A percentile compares a stretch with the other conserved stretches of the same genome.
Conservation (phyloP, 2,113 vertebrate genomes). For the Dinomys branickii region DNA sequence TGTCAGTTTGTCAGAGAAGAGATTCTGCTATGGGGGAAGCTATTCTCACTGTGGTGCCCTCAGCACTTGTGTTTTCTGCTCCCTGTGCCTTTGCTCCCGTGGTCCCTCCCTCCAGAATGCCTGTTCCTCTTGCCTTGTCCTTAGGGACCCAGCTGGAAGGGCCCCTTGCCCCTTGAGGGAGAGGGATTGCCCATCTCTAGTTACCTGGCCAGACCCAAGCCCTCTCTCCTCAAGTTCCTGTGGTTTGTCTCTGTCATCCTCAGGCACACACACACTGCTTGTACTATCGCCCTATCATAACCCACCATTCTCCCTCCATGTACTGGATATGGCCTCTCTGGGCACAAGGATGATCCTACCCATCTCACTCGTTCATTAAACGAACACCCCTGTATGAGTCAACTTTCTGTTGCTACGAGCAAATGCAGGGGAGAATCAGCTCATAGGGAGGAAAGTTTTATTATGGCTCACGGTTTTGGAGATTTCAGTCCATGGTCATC, state of each 20-base stretch:
- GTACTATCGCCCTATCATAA: fast-evolving
- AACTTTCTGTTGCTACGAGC: background rate
- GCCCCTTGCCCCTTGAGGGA: fast-evolving
- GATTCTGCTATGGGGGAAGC: fast-evolving
- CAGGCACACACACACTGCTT: fast-evolving
- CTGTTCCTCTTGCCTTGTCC: background rate
- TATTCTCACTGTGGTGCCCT: fast-evolving
- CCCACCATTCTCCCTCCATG: fast-evolving
- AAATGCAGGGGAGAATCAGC: background rate
- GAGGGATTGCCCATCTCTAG: background rate
- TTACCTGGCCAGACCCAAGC: fast-evolving
- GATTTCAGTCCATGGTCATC: background rate
- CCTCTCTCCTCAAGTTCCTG: background rate
- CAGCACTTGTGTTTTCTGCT: background rate
- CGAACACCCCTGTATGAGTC: background rate
- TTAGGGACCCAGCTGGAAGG: background rate
- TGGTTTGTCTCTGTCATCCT: background rate
- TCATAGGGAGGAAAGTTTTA: background rate
- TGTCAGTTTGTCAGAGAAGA: background rate
- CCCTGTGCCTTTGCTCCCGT: fast-evolving
- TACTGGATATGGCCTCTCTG: background rate
- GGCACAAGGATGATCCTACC: background rate
- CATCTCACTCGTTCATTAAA: background rate
- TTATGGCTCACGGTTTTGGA: background rate
- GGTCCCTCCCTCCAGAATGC: background rate